These are phyloP conservation scores for Phrixothrix hirtus DNA, from an alignment of 2,888 invertebrate genomes.

Conservation along the genomic window DNA sequence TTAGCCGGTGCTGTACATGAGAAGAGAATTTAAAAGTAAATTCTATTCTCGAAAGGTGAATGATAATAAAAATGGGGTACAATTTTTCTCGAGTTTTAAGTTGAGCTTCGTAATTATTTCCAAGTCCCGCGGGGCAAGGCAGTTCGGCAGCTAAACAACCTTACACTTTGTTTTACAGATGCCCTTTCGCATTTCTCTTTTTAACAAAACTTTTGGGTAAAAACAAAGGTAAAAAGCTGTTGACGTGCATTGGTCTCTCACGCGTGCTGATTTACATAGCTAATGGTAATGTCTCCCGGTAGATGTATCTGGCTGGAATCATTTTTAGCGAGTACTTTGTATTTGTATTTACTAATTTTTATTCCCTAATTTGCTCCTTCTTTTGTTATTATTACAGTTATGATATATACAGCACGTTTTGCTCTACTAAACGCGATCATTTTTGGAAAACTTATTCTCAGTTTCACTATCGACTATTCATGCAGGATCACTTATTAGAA, in stretches of 20 bases:
- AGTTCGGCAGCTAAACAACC: conserved; percentile 42
- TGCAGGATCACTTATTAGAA: conserved; percentile 1
- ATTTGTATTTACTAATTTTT: conserved; percentile 52
- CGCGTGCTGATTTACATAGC: conserved; percentile 44
- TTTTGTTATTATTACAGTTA: conserved; percentile 19
- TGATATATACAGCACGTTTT: too few relatives aligned
- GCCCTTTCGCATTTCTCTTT: conserved; percentile 28
- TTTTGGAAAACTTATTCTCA: too few relatives aligned
- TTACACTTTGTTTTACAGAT: conserved; percentile 27
- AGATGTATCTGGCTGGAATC: conserved; percentile 49
- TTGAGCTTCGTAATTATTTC: conserved; percentile 55
- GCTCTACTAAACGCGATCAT: too few relatives aligned
- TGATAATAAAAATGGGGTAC: conserved; percentile 56
- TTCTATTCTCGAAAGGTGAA: conserved; percentile 54
- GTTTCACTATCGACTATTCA: too few relatives aligned
- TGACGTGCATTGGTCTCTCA: conserved; percentile 19
- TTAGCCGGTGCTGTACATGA: conserved; percentile 26
- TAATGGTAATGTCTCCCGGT: conserved; percentile 50
- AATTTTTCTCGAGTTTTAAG: conserved; percentile 56
- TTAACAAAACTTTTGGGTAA: conserved; percentile 2
- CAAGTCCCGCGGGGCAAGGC: conserved; percentile 47
- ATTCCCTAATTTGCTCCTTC: conserved; percentile 34
- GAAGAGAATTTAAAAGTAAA: conserved; percentile 41
- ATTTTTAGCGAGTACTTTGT: conserved; percentile 49
- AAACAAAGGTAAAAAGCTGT: conserved; percentile 9